Evolutionary conservation across 2,797 vertebrate species (phyloP).

Genomic region (Denticeps clupeoides): DNA sequence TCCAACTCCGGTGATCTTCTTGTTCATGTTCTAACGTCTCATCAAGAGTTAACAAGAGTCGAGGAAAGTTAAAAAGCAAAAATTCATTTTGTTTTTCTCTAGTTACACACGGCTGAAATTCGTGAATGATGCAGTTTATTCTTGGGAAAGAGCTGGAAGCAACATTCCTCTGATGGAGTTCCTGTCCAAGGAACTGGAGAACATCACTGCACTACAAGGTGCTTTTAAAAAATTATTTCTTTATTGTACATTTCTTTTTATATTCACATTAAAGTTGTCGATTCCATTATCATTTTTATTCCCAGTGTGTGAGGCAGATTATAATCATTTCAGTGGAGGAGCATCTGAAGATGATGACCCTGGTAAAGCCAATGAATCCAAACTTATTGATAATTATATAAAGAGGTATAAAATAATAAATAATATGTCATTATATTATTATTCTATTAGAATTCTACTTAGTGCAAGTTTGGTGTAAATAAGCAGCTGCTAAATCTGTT

Average conservation of each 20-base stretch:
- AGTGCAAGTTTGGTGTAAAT: no score
- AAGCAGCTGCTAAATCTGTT: background rate
- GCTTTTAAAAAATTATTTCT: background rate
- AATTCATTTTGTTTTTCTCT: conserved; percentile 6
- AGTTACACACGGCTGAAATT: conserved; percentile 52
- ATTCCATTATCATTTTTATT: background rate
- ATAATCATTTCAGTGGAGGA: background rate
- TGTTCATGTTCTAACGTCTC: background rate
- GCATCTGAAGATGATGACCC: conserved; percentile 49
- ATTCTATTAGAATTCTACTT: no score
- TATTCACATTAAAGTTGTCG: background rate
- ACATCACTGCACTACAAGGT: conserved; percentile 28
- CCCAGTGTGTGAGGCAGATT: conserved; percentile 18
- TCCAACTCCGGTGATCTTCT: conserved; percentile 54
- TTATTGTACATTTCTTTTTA: background rate
- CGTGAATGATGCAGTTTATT: conserved; percentile 36
- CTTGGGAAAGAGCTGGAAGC: conserved; percentile 44
- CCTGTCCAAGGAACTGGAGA: conserved; percentile 36
- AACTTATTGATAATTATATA: conserved; percentile 45
- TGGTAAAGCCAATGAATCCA: conserved; percentile 36
- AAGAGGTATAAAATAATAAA: conserved; percentile 47
- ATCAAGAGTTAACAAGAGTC: no score
- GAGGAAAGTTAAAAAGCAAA: no score
- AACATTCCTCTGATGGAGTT: conserved; percentile 43
- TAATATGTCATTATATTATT: no score